Conservation (phyloP, 2,797 vertebrate genomes). For the Sciurus carolinensis region DNA sequence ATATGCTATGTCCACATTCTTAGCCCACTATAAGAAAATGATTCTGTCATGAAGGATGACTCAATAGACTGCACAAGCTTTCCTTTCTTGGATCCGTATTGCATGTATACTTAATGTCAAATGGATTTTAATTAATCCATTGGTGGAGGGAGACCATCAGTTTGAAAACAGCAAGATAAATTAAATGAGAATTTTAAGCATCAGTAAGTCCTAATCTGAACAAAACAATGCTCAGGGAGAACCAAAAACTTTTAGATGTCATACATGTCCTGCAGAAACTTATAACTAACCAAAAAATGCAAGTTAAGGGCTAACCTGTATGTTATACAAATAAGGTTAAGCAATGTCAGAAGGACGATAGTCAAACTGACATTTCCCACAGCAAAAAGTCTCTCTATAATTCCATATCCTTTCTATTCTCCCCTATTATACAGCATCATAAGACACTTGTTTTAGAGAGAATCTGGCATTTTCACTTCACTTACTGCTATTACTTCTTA, state of each 20-base stretch:
- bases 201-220: neutral
- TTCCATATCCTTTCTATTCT: neutral
- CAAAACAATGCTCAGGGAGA: neutral
- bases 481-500: slow-evolving; percentile 46
- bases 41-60: neutral
- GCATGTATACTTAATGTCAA: neutral
- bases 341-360: neutral
- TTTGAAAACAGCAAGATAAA: slow-evolving; percentile 43
- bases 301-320: neutral
- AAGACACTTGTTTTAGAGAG: neutral
- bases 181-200: slow-evolving; percentile 48
- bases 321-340: neutral
- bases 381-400: neutral
- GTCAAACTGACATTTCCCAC: neutral
- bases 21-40: neutral
- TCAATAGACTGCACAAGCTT: neutral
- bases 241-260: neutral
- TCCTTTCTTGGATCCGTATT: slow-evolving; percentile 46
- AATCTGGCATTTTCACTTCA: neutral
- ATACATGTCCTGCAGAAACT: neutral
- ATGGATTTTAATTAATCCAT: slow-evolving; percentile 60
- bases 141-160: neutral
- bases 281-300: neutral
- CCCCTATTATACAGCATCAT: neutral
- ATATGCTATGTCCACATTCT: neutral